Percentiles rank a stretch among this genome's conserved stretches.
Conservation (phyloP, 1,140 invertebrate species). For the Drosophila setifemur region DNA sequence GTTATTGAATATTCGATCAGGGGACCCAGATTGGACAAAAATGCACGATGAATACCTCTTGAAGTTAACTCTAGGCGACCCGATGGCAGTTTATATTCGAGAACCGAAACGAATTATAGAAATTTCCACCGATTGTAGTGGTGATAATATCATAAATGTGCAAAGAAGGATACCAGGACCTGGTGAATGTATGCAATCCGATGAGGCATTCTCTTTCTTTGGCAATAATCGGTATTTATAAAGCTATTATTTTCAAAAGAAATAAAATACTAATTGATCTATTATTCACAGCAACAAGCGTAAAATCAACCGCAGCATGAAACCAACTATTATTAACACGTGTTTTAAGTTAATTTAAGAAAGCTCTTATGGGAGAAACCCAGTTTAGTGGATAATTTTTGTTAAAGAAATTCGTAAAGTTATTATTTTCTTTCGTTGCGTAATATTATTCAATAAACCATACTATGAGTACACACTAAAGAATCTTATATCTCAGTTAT, state of each 20-base stretch:
- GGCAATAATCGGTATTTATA: slow-evolving; percentile 46
- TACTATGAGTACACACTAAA: neutral
- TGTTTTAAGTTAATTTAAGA: slow-evolving; percentile 30
- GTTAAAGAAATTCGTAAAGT: neutral
- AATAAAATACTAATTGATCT: neutral
- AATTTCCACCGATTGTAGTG: neutral
- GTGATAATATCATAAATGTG: slow-evolving; percentile 6
- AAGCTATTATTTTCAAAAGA: neutral
- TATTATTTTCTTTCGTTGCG: slow-evolving; percentile 4
- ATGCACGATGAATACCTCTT: slow-evolving; percentile 39
- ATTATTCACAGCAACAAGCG: slow-evolving; percentile 31
- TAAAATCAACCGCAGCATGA: slow-evolving; percentile 2
- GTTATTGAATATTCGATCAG: slow-evolving; percentile 15
- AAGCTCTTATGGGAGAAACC: neutral
- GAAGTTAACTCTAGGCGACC: slow-evolving; percentile 29
- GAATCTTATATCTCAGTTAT: neutral
- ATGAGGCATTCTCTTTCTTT: slow-evolving; percentile 46
- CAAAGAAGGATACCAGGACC: slow-evolving; percentile 30
- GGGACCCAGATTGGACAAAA: slow-evolving; percentile 23
- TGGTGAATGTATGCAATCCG: slow-evolving; percentile 34
- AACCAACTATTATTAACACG: slow-evolving; percentile 23
- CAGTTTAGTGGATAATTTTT: neutral
- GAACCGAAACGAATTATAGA: slow-evolving; percentile 22
- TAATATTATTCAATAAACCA: slow-evolving; percentile 9
- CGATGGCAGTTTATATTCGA: slow-evolving; percentile 9